These are phyloP conservation scores for Daktulosphaira vitifoliae DNA, from an alignment of 1,140 invertebrate genomes.

Conservation along the genomic window DNA sequence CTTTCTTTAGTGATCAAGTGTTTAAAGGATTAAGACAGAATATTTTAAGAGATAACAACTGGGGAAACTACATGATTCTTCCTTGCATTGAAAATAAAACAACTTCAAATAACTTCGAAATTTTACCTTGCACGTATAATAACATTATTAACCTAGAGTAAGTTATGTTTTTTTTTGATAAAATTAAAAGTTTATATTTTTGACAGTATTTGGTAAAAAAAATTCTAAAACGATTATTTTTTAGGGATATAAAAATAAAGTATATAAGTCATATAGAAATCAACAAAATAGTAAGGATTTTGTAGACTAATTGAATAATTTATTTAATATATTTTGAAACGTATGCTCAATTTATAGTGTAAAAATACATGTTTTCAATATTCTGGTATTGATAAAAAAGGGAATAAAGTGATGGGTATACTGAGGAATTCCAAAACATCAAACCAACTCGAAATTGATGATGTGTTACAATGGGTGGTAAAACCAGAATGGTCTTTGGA, in stretches of 20 bases:
- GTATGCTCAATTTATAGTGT: slow-evolving; percentile 49
- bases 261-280: too few relatives aligned
- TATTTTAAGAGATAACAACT: slow-evolving; percentile 3
- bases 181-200: too few relatives aligned
- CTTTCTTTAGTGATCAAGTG: slow-evolving; percentile 12
- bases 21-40: slow-evolving; percentile 26
- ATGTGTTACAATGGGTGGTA: slow-evolving; percentile 44
- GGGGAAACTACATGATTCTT: slow-evolving; percentile 15
- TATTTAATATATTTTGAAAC: too few relatives aligned
- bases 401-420: slow-evolving; percentile 85
- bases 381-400: slow-evolving; percentile 64
- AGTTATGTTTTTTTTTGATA: too few relatives aligned
- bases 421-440: slow-evolving; percentile 77
- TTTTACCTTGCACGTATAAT: too few relatives aligned
- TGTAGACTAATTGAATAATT: too few relatives aligned
- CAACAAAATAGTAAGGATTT: neutral
- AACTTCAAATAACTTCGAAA: too few relatives aligned
- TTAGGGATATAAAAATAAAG: too few relatives aligned
- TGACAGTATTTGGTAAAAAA: too few relatives aligned
- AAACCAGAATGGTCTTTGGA: slow-evolving; percentile 49
- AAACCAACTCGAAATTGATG: slow-evolving; percentile 31
- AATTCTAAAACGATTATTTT: too few relatives aligned
- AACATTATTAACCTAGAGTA: too few relatives aligned
- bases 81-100: neutral
- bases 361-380: slow-evolving; percentile 85